These are phyloP conservation scores for Scomber colias DNA, from an alignment of 2,113 vertebrate genomes.

Conservation along the genomic window DNA sequence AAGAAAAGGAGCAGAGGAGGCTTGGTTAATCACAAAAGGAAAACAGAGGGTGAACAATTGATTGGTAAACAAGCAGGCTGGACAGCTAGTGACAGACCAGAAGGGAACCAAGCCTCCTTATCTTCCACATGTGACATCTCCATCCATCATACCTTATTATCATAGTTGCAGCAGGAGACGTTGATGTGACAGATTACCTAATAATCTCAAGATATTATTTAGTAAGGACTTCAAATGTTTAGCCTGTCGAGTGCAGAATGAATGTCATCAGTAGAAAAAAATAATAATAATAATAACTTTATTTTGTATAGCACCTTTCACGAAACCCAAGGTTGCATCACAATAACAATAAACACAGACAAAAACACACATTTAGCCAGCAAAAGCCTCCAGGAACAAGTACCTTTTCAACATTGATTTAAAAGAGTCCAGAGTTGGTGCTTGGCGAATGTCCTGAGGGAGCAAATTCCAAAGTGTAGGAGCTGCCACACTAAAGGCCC, in stretches of 20 bases:
- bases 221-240: slow-evolving; percentile 1
- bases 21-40: slow-evolving; percentile 78
- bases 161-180: slow-evolving; percentile 33
- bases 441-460: no score
- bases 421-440: no score
- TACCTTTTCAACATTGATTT: no score
- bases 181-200: slow-evolving; percentile 13
- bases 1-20: slow-evolving; percentile 54
- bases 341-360: no score
- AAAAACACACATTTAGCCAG: no score
- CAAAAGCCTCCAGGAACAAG: no score
- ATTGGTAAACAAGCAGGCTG: slow-evolving; percentile 79
- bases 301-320: no score
- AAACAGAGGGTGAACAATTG: slow-evolving; percentile 78
- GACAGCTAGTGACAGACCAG: slow-evolving; percentile 43
- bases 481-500: no score
- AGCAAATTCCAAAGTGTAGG: no score
- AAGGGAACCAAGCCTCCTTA: slow-evolving; percentile 57
- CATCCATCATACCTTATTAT: slow-evolving; percentile 80
- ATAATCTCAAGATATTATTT: slow-evolving; percentile 15
- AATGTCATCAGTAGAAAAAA: neutral
- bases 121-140: slow-evolving; percentile 67
- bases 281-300: no score
- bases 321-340: no score
- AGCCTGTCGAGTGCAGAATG: neutral